phyloP scores from a whole-genome alignment of 2,113 vertebrate genomes.

The Erinaceus europaeus region DNA sequence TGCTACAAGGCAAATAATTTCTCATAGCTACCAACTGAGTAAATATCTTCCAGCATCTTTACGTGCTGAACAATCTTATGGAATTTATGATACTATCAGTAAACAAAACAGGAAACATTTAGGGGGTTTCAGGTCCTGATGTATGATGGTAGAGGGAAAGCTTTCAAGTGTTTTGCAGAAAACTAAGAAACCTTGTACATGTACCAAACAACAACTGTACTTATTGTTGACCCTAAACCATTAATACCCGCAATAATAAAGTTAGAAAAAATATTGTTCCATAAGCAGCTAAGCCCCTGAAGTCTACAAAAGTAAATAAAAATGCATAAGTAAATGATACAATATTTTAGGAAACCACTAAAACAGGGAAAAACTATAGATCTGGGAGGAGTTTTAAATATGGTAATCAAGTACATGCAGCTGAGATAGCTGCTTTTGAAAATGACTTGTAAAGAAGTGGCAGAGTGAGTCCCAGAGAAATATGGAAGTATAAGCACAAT shows the following conservation, averaged over 20 bases:
- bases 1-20: not conserved
- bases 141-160: too few species aligned
- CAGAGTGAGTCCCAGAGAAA: not conserved
- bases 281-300: not conserved
- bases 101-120: too few species aligned
- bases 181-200: too few species aligned
- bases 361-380: not conserved
- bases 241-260: too few species aligned
- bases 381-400: not conserved
- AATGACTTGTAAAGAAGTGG: not conserved
- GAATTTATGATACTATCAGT: not conserved
- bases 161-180: too few species aligned
- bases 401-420: not conserved
- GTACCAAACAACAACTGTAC: too few species aligned
- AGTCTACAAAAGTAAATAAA: not conserved
- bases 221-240: too few species aligned
- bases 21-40: not conserved
- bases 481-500: not conserved
- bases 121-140: too few species aligned
- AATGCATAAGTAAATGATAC: not conserved
- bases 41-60: not conserved
- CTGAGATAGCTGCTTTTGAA: not conserved
- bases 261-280: not conserved
- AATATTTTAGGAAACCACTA: not conserved
- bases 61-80: not conserved